Evolutionary conservation across 2,113 vertebrate species (phyloP), one percentile per base, ranked within the genome.

Genomic region (Hassar affinis): DNA sequence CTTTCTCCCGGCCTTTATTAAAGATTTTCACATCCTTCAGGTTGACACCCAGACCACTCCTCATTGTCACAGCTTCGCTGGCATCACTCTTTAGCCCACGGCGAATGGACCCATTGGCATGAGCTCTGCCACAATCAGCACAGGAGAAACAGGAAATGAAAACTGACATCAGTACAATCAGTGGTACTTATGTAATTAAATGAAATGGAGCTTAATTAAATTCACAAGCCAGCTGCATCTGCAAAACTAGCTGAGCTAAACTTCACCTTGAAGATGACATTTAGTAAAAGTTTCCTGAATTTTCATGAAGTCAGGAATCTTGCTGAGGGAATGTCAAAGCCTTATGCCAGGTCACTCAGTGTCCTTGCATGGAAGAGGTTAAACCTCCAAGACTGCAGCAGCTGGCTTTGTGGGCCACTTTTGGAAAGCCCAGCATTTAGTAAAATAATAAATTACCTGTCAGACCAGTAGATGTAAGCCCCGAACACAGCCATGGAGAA

Each of bases 401-500:
- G 91, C 89, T 91, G 91, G 90, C 88, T 93, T 92, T 83, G 85
- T 91, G 94, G 93, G 90, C 79, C 82, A 92, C 92, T 90, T 90
- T 90, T 94, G 84, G 82, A 90, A 93, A 93, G 89, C 93, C 87
- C 87, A 94, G 94, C 92, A 92, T 93, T 95, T 93, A 95, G 92
- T 93, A 93, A 96, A 95, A 96, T 93, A 96, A 96, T 95, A 95
- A 97, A 97, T 98, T 97, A 99, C 98, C 98, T 99, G 97, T 99
- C 98, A 97, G 97, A 98, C 98, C 98, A 99, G 95, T 99, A 99
- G 95, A 99, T 98, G 94, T 99, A 99, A 94, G 97, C 96, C 88
- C 98, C 98, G 75, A 98, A 99, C 95, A 99, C 97, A 3, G 96
- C 95, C 54, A 99, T 95, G 18, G 98, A 99, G 94, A 99, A 99